Base-by-base conservation (phyloP, 2,113 vertebrate species). In the Lipophrys pholis region DNA sequence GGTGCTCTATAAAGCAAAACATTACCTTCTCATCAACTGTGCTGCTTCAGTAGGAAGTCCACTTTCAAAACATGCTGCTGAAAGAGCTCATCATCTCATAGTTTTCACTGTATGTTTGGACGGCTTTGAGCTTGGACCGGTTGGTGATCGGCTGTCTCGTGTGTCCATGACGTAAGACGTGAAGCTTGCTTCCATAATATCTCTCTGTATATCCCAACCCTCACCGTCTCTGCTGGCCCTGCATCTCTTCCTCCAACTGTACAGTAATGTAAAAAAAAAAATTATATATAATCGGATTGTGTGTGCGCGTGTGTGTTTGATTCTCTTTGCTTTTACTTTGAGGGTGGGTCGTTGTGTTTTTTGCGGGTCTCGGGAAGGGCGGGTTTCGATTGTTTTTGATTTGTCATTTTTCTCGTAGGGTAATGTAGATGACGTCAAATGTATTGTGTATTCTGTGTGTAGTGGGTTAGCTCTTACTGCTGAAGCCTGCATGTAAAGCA, bases 191-290 rank as follows among this genome's bases (percentile, higher is more conserved):
- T 12, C 71, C 62, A 59, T 59, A 65, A 57, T 72, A 50, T 77
- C 63, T 61, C 63, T 78, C 66, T 72, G 15, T 69, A 73, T 40
- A 72, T 65, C 74, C 69, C 69, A 70, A 48, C 69, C 73, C 64
- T 82, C 45, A 43, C 70, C 67, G 73, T 75, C 76, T 78, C 83
- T 68, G 52, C 85, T 83, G 82, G 65, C 83, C 72, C 79, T 43
- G 46, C 76, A 61, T 65, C 77, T 65, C 78, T 52, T 73, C 81
- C 81, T 78, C 64, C 65, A 73, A 80, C 81, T 92, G 92, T 93
- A 92, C 86, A 93, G 90, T 87, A 85, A 89, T 93, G 85, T 93
- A 89, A 90, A 91, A 76, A 82, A 87, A 72, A 64, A 77, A 36
- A 66, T 17, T 8, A 57, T 64, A 80, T 87, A 87, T 85, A 84